Evolutionary conservation across 1,140 invertebrate species (phyloP), one percentile per base, ranked within the genome.

Genomic region (Pteromalus puparum): DNA sequence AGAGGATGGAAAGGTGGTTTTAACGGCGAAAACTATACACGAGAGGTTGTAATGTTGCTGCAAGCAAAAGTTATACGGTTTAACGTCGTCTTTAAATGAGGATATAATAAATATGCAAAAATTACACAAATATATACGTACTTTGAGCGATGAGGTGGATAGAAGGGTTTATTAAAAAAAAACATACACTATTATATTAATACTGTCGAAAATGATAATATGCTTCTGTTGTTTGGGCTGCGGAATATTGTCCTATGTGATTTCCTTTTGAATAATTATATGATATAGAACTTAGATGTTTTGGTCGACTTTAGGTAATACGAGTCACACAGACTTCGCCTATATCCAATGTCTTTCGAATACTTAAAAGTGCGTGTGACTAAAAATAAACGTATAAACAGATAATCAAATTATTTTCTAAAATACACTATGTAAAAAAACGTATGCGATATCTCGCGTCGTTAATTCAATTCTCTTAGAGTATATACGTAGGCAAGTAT

Each of bases 331-430:
- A 15, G 30, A 48, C 26, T 81, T 72, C 46, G 42, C 21, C 67
- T 72, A 81, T 72, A 81, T 72, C 13, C 4, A 72, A 70, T 72
- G 38, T 72, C 34, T 81, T 72, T 81, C n/a, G 15, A 48, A 81
- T 28, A 28, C 6, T 48, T 28, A 46, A 72, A 81, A 18, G 34
- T 48, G 24, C n/a, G 30, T 34, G 6, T 73, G 28, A 73, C 26
- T 34, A 73, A 73, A 21, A 73, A 34, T 18, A 73, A 73, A 73
- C 24, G 65, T 24, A 1, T 15, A 48, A 67, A 18, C 65, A 6
- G 46, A 48, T 67, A 24, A 67, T 73, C 15, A 2, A 73, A 28
- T 73, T 73, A 73, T 73, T 73, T 73, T 73, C 13, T 13, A 73
- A 73, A 9, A 34, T 34, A 34, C 34, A 34, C 5, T 34, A 34